Evolutionary conservation across 2,888 invertebrate genomes (phyloP), one percentile per base, ranked within the genome.

Genomic region (Temnothorax ravouxi): DNA sequence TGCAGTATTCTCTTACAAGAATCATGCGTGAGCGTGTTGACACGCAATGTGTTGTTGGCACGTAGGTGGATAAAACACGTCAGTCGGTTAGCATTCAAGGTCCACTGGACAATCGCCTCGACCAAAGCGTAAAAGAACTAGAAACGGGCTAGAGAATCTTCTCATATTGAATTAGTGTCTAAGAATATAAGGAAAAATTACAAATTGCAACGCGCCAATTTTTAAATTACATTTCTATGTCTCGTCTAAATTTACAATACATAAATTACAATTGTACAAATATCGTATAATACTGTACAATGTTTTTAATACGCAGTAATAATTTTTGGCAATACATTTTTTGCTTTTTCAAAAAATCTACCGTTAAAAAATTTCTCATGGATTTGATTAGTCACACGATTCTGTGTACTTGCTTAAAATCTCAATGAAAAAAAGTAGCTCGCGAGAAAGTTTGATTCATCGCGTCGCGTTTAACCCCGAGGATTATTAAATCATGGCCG

Each of bases 61-160:
- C 80, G 59, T 76, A 76, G 80, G 84, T 84, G 84, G 71, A 76
- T 71, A 77, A 87, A 74, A 75, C 69, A 77, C 69, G 74, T 69
- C 61, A 61, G 69, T 66, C 34, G 84, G 77, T 81, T 82, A 81
- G 84, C 62, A 62, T 64, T 82, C 89, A 89, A 87, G 89, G 88
- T 71, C 79, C 69, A 67, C 80, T 38, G 69, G 77, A 75, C 72
- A 54, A 71, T 66, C 25, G 79, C 0, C 47, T 80, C 59, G 41
- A 52, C 47, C n/a, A 80, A 80, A 47, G 74, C 59, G 15, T 29
- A 29, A 41, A 59, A 52, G 15, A 77, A 15, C 52, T 67, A 67
- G 79, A 81, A 79, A 54, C 29, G 15, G n/a, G n/a, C 11, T 47
- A 18, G 47, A 47, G 18, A 4, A 29, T 76, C 21, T 47, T 50